Evolutionary conservation across 2,113 vertebrate genomes (phyloP).

Genomic region (Pygoscelis adeliae): DNA sequence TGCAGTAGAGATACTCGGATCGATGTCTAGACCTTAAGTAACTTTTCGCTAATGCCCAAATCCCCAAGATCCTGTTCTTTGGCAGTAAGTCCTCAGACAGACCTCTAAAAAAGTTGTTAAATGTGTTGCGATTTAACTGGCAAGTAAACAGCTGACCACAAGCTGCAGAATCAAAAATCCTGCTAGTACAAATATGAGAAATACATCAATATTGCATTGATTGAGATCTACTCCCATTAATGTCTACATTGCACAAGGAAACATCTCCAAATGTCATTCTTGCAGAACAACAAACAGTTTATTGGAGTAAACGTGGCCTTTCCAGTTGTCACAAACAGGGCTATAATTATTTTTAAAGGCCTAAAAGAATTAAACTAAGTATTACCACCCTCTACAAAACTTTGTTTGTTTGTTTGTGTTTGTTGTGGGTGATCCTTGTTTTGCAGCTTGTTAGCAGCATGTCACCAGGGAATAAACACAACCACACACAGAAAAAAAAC

Average conservation of each 20-base stretch:
- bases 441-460: constrained; percentile 50
- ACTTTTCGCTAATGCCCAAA: constrained; percentile 45
- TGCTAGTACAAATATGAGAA: neutral
- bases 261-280: constrained; percentile 54
- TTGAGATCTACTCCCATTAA: constrained; percentile 23
- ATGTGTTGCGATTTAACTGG: neutral
- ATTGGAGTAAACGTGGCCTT: constrained; percentile 2
- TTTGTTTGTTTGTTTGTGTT: constrained; percentile 39
- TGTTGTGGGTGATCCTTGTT: constrained; percentile 37
- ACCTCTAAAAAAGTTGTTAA: neutral
- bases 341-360: constrained; percentile 71
- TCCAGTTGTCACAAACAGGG: neutral
- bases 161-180: neutral
- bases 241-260: constrained; percentile 23
- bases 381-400: constrained; percentile 4
- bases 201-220: constrained; percentile 53
- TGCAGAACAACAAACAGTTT: constrained; percentile 37
- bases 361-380: constrained; percentile 17
- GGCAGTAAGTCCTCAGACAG: neutral
- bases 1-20: constrained; percentile 9
- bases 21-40: constrained; percentile 9
- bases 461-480: constrained; percentile 52
- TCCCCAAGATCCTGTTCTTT: constrained; percentile 35
- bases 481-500: constrained; percentile 9
- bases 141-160: neutral